Evolutionary conservation across 1,140 invertebrate species (phyloP), one percentile per base, ranked within the genome.

Genomic region (Muscidifurax raptorellus): DNA sequence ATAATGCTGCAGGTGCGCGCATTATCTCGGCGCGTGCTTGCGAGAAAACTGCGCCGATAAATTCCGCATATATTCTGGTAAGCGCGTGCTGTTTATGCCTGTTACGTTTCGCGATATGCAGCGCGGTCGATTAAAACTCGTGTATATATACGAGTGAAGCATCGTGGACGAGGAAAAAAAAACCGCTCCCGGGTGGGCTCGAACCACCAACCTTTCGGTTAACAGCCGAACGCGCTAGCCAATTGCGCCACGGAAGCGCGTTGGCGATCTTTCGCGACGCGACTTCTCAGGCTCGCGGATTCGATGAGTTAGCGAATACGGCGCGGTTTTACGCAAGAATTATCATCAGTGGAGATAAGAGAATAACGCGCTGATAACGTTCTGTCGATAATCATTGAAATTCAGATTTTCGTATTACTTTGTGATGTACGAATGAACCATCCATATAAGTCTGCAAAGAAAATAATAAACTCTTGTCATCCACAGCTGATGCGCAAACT

Each of bases 141-240:
- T 52, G 15, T 15, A 12, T 40, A 9, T 0, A 6, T 59, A 22
- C 22, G 52, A 22, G 2, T 22, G 6, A 22, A 59, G 22, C 15
- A 2, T 47, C 2, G 13, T 47, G 44, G 13, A 47, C 69, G 18
- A 59, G 15, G 12, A 28, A 32, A 72, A 87, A 88, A 88, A 86
- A 82, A 79, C 30, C 94, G 94, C 94, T 94, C 94, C 93, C 93
- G 94, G 96, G 96, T 96, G 96, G 96, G 95, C 95, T 96, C 95
- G 96, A 96, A 96, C 96, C 96, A 96, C 96, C 96, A 96, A 96
- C 96, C 96, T 96, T 96, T 96, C 96, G 96, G 96, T 96, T 96
- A 96, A 96, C 96, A 96, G 96, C 96, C 96, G 96, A 96, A 96
- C 96, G 96, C 96, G 96, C 96, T 96, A 96, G 93, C 95, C 95